A percentile compares a stretch with the other conserved stretches of the same genome.
These are phyloP conservation scores for Morpho deidamia DNA, from an alignment of 2,888 invertebrate genomes.

Conservation along the genomic window DNA sequence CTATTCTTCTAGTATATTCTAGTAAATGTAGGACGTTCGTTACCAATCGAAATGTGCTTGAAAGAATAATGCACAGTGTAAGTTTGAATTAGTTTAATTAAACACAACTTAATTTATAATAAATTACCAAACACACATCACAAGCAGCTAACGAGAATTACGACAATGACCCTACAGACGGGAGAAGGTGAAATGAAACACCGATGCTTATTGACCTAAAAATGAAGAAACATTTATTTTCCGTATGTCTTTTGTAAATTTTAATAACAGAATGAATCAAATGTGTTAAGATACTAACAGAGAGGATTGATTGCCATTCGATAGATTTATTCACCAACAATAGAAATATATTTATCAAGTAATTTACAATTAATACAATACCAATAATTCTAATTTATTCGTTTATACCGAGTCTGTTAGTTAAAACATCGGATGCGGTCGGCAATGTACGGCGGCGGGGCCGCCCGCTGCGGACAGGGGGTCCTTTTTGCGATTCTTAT, in stretches of 20 bases:
- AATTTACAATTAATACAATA: constrained; percentile 72
- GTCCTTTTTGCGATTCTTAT: constrained; percentile 46
- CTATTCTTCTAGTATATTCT: too few relatives aligned
- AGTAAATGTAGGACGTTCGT: too few relatives aligned
- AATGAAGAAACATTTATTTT: constrained; percentile 86
- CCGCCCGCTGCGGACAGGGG: constrained; percentile 47
- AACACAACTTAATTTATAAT: constrained; percentile 8
- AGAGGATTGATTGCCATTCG: constrained; percentile 55
- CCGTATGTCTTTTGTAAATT: constrained; percentile 82
- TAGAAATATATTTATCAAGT: constrained; percentile 75
- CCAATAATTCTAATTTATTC: constrained; percentile 75
- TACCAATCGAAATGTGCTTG: not conserved
- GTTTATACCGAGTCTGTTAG: constrained; percentile 66
- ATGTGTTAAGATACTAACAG: constrained; percentile 70
- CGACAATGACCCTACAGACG: not conserved
- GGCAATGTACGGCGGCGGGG: constrained; percentile 24
- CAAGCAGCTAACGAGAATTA: not conserved
- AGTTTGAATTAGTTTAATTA: constrained; percentile 10
- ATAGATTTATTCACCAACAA: constrained; percentile 51
- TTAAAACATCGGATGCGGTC: constrained; percentile 58
- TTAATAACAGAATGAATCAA: constrained; percentile 77
- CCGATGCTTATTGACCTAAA: constrained; percentile 82
- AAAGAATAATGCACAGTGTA: constrained; percentile 5
- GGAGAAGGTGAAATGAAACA: constrained; percentile 65
- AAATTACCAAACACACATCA: constrained; percentile 9